These are phyloP conservation scores for Ecliptopera silaceata DNA, from an alignment of 2,888 invertebrate species.

Conservation along the genomic window DNA sequence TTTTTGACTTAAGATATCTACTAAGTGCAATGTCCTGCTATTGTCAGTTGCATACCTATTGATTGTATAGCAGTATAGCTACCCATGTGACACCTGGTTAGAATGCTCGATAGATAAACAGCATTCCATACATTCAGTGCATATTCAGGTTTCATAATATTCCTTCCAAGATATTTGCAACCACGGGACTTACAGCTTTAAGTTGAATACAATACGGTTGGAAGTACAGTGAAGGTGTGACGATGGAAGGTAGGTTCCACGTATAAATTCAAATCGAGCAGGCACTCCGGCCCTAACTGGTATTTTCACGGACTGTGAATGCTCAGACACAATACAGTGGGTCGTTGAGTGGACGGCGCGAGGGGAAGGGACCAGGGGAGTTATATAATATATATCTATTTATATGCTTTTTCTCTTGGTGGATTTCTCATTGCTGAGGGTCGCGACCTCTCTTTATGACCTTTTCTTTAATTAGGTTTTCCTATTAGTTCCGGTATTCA, in stretches of 20 bases:
- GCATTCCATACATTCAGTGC: constrained; percentile 12
- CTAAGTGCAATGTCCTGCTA: not conserved
- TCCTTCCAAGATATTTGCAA: constrained; percentile 8
- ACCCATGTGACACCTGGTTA: not conserved
- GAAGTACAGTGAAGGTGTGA: not conserved
- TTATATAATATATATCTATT: too few relatives aligned
- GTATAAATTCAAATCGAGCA: constrained; percentile 36
- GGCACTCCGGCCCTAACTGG: constrained; percentile 30
- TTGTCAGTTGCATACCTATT: not conserved
- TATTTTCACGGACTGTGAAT: constrained; percentile 30
- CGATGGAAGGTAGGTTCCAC: constrained; percentile 18
- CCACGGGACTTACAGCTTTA: not conserved
- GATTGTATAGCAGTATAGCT: not conserved
- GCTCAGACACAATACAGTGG: constrained; percentile 25
- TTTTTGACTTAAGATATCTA: too few relatives aligned
- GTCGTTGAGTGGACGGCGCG: constrained; percentile 6
- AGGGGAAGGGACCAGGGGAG: not conserved
- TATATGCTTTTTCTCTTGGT: too few relatives aligned
- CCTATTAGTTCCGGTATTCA: too few relatives aligned
- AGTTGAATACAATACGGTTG: not conserved
- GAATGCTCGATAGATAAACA: constrained; percentile 10
- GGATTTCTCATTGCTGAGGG: too few relatives aligned
- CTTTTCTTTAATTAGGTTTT: too few relatives aligned
- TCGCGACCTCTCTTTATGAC: too few relatives aligned
- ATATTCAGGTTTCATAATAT: constrained; percentile 23